A percentile compares a stretch with the other conserved stretches of the same genome.
Evolutionary conservation across 2,797 vertebrate species (phyloP).

Genomic region (Tachyglossus aculeatus): DNA sequence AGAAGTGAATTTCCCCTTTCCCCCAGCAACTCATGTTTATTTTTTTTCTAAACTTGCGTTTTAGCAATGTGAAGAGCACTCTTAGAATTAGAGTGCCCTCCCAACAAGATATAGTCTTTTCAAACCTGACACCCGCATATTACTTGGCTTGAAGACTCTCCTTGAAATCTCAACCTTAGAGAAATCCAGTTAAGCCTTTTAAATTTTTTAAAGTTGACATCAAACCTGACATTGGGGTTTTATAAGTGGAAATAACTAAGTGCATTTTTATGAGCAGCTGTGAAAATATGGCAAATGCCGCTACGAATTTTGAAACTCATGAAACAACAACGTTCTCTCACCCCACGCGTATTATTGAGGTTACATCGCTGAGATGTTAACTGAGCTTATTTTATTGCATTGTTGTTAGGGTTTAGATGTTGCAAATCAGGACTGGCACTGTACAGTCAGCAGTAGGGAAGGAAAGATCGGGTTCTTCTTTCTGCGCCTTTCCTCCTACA

Average conservation of each 20-base stretch:
- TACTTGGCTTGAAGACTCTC: neutral
- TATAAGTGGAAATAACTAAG: neutral
- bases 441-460: neutral
- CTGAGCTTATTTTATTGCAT: neutral
- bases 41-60: no score
- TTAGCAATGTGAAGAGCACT: no score
- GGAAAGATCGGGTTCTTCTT: neutral
- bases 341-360: neutral
- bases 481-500: neutral
- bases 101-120: no score
- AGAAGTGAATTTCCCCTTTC: no score
- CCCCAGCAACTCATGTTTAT: no score
- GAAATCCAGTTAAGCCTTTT: neutral
- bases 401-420: neutral
- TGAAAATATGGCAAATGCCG: constrained; percentile 4
- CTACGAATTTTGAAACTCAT: neutral
- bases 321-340: constrained; percentile 3
- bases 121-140: neutral
- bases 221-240: neutral
- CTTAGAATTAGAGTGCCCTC: no score
- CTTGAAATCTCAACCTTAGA: neutral
- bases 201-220: neutral
- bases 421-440: neutral
- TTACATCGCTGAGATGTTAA: constrained; percentile 12
- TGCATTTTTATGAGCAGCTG: constrained; percentile 18